Evolutionary conservation across 2,888 invertebrate genomes (phyloP).

Genomic region (Leucozona laternaria): DNA sequence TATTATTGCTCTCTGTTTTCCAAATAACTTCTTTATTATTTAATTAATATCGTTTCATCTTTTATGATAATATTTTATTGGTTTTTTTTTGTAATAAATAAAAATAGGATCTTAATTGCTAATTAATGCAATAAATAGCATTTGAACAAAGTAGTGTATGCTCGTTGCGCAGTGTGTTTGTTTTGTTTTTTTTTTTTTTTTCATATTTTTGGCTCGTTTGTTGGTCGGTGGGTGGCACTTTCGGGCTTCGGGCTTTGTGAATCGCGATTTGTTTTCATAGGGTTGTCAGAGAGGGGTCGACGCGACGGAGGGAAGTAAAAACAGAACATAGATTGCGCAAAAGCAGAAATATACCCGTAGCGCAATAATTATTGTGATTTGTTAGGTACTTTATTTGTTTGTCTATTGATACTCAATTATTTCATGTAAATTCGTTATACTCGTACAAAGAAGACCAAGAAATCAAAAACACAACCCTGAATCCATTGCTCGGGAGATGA

Average conservation of each 20-base stretch:
- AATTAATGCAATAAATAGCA: slow-evolving; percentile 67
- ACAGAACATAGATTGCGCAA: slow-evolving; percentile 58
- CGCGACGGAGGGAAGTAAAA: background rate
- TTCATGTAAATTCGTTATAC: slow-evolving; percentile 47
- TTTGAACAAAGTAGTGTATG: slow-evolving; percentile 34
- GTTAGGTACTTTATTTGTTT: slow-evolving; percentile 50
- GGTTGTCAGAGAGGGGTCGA: background rate
- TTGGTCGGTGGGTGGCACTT: slow-evolving; percentile 44
- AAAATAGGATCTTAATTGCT: slow-evolving; percentile 65
- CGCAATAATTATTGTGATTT: slow-evolving; percentile 56
- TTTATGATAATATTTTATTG: slow-evolving; percentile 64
- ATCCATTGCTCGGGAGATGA: background rate
- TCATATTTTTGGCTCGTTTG: background rate
- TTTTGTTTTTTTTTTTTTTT: slow-evolving; percentile 51
- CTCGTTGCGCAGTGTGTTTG: slow-evolving; percentile 49
- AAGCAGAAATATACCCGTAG: slow-evolving; percentile 37
- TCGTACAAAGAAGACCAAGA: background rate
- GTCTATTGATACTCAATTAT: slow-evolving; percentile 58
- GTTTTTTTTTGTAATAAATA: slow-evolving; percentile 57
- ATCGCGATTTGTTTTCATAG: background rate
- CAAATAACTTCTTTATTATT: slow-evolving; percentile 27
- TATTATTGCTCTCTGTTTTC: slow-evolving; percentile 47
- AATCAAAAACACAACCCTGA: background rate
- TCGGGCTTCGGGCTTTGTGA: slow-evolving; percentile 36
- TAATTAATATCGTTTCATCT: slow-evolving; percentile 24